These are phyloP conservation scores for Rhagonycha fulva DNA, from an alignment of 2,888 invertebrate genomes.

Conservation along the genomic window DNA sequence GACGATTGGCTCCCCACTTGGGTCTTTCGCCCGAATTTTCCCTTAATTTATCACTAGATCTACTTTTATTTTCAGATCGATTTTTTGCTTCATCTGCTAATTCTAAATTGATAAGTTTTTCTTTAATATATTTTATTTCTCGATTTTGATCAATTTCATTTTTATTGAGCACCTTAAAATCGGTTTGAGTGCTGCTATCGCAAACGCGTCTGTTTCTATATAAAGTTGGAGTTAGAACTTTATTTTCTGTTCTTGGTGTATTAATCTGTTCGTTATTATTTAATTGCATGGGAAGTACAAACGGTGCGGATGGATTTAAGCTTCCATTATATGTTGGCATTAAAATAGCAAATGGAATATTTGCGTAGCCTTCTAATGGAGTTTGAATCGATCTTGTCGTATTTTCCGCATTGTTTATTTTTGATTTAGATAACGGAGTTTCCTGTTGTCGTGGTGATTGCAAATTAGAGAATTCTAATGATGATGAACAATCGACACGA, in stretches of 20 bases:
- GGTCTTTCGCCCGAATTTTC: constrained; percentile 68
- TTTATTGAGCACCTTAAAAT: constrained; percentile 43
- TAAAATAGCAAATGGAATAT: constrained; percentile 64
- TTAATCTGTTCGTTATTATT: constrained; percentile 32
- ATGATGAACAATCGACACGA: not conserved
- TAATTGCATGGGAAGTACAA: constrained; percentile 44
- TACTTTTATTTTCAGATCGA: constrained; percentile 60
- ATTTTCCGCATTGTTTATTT: constrained; percentile 39
- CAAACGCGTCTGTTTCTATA: constrained; percentile 59
- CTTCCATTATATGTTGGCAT: constrained; percentile 56
- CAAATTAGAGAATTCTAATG: not conserved
- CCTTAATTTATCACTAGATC: constrained; percentile 61
- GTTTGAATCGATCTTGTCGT: constrained; percentile 53
- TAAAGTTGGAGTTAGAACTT: constrained; percentile 63
- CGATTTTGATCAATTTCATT: constrained; percentile 48
- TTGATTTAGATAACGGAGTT: constrained; percentile 1
- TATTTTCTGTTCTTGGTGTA: constrained; percentile 52
- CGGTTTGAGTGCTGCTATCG: constrained; percentile 74
- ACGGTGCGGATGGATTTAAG: constrained; percentile 43
- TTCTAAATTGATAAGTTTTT: constrained; percentile 58
- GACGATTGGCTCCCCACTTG: constrained; percentile 77
- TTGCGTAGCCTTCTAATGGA: constrained; percentile 51
- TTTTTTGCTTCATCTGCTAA: constrained; percentile 54
- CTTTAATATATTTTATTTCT: constrained; percentile 42
- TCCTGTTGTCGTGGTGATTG: constrained; percentile 14